Evolutionary conservation across 1,140 invertebrate genomes (phyloP).

Genomic region (Bombus superbus): DNA sequence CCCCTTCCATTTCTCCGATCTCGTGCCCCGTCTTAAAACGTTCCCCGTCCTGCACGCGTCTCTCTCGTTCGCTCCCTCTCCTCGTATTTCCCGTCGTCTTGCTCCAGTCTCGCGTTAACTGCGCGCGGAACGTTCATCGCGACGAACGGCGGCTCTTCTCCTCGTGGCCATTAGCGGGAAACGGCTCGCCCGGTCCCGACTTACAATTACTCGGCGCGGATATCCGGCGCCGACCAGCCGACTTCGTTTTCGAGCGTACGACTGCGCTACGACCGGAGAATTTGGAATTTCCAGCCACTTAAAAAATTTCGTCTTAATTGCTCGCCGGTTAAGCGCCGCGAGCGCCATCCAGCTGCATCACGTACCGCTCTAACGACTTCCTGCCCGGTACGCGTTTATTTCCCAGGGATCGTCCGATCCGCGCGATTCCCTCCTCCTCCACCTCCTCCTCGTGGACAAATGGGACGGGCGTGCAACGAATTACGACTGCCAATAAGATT

Average conservation of each 20-base stretch:
- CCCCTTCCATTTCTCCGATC: neutral
- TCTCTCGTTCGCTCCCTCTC: too few relatives aligned
- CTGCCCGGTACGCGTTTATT: constrained; percentile 40
- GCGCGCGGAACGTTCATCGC: neutral
- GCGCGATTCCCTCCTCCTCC: constrained; percentile 10
- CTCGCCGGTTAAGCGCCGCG: neutral
- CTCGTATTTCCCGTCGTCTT: neutral
- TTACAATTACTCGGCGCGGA: constrained; percentile 16
- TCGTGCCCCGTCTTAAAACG: neutral
- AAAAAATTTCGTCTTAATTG: constrained; percentile 33
- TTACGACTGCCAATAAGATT: constrained; percentile 19
- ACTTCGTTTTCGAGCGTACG: neutral
- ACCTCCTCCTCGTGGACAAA: constrained; percentile 48
- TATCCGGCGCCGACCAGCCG: neutral
- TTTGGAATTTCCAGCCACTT: constrained; percentile 16
- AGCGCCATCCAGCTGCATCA: constrained; percentile 1
- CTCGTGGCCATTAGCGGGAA: neutral
- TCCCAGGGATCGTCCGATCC: constrained; percentile 45
- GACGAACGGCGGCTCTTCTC: too few relatives aligned
- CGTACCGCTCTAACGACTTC: constrained; percentile 45
- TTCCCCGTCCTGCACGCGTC: too few relatives aligned
- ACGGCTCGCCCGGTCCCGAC: neutral
- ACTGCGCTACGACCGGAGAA: neutral
- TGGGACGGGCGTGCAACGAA: constrained; percentile 57
- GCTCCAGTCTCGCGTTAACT: neutral